Evolutionary conservation across 1,140 invertebrate species (phyloP).

Genomic region (Lamellibrachia luymesi): DNA sequence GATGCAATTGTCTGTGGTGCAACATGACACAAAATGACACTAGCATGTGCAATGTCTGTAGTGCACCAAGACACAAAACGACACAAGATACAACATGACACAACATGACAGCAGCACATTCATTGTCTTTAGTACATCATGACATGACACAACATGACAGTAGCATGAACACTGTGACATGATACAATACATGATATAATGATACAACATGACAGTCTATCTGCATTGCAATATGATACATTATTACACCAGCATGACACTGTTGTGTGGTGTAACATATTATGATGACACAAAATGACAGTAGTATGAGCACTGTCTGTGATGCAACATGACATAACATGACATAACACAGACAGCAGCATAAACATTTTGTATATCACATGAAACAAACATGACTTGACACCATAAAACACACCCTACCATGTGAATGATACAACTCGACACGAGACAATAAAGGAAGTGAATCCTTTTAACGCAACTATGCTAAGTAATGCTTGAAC

Average conservation of each 20-base stretch:
- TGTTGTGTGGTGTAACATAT: too few species aligned
- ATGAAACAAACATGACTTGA: background rate
- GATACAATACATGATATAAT: too few species aligned
- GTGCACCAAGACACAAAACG: too few species aligned
- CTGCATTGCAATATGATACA: background rate
- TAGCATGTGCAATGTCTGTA: background rate
- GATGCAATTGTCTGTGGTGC: too few species aligned
- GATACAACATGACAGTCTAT: background rate
- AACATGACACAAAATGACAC: too few species aligned
- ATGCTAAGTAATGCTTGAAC: background rate
- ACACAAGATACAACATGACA: background rate
- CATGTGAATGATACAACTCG: background rate
- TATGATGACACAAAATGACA: too few species aligned
- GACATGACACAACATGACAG: background rate
- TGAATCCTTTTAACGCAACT: background rate
- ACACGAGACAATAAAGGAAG: background rate
- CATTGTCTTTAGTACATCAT: background rate
- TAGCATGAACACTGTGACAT: background rate
- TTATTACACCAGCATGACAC: background rate
- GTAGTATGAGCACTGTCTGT: background rate
- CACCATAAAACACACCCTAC: background rate
- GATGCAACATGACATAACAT: background rate
- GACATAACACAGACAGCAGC: background rate
- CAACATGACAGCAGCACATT: background rate
- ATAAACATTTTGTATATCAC: background rate